Evolutionary conservation across 2,888 invertebrate species (phyloP), one percentile per base, ranked within the genome.

Genomic region (Amphipyra berbera): DNA sequence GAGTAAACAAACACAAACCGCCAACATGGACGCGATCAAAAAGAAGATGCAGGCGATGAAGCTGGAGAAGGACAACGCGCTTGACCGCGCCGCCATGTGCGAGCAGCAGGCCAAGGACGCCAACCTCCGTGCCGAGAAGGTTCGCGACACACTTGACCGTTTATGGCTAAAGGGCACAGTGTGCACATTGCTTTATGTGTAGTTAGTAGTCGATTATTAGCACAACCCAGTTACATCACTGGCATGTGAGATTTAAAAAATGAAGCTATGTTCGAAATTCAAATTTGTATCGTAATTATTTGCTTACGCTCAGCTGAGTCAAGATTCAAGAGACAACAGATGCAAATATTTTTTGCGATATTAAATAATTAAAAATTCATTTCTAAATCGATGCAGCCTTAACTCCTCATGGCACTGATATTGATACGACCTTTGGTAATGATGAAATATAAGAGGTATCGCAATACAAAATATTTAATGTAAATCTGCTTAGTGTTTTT

Each of bases 11-110:
- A 88, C 84, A 87, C 93, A 95, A 95, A 93, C 95, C 95, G 94
- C 95, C 97, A 96, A 94, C 96, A 99, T 99, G 99, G 99, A 99
- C 97, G 99, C 99, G 96, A 99, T 99, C 97, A 99, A 99, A 97
- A 99, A 99, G 99, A 99, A 99, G 97, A 99, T 99, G 99, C 99
- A 99, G 97, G 99, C 99, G 96, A 99, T 99, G 99, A 99, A 99
- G 98, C 98, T 99, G 97, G 99, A 99, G 97, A 99, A 99, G 97
- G 99, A 99, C 96, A 99, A 99, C 95, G 99, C 99, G 90, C 96
- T 98, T 95, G 99, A 99, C 95, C 97, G 98, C 95, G 99, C 99
- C 86, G 98, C 97, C 96, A 97, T 96, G 95, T 98, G 99, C 95
- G 99, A 99, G 94, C 98, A 98, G 94, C 98, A 99, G 96, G 98